Evolutionary conservation across 2,888 invertebrate genomes (phyloP), one percentile per base, ranked within the genome.

Genomic region (Timema cristinae): DNA sequence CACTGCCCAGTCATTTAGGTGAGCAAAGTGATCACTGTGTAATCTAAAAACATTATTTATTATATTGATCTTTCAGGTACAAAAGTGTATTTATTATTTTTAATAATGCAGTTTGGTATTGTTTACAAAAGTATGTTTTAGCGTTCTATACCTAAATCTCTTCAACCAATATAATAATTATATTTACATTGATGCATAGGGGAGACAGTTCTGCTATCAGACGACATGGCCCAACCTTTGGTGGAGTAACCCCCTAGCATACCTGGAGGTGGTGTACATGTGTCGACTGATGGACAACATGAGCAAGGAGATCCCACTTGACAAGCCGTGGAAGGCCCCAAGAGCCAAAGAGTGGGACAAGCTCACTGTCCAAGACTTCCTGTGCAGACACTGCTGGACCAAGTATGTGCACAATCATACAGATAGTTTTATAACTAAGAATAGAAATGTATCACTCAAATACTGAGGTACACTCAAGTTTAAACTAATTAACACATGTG

Each of bases 301-400:
- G 80, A 79, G 79, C 2, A 76, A 78, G 72, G 70, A 80, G 76
- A 77, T 81, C 50, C 79, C 81, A 6, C 69, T 76, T 49, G 78
- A 79, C 15, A 79, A 79, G 0, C 82, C 82, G 0, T 81, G 81
- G 81, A 77, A 76, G 15, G 79, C 79, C 0, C 77, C 78, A 0
- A 74, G 77, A 51, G 81, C 82, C 2, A 74, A 75, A 54, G 78
- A 80, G 71, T 81, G 81, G 80, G 81, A 81, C 72, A 74, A 75
- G 50, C 79, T 79, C 77, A 81, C 81, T 0, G 75, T 81, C 59
- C 76, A 79, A 68, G 77, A 80, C 66, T 81, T 78, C 68, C 72
- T 78, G 32, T 75, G 79, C 51, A 77, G 78, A 69, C 72, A 77
- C 69, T 77, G 79, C 48, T 80, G 79, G 79, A 80, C 80, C 69